Evolutionary conservation across 2,113 vertebrate genomes (phyloP), one percentile per base, ranked within the genome.

Genomic region (Tyto alba): DNA sequence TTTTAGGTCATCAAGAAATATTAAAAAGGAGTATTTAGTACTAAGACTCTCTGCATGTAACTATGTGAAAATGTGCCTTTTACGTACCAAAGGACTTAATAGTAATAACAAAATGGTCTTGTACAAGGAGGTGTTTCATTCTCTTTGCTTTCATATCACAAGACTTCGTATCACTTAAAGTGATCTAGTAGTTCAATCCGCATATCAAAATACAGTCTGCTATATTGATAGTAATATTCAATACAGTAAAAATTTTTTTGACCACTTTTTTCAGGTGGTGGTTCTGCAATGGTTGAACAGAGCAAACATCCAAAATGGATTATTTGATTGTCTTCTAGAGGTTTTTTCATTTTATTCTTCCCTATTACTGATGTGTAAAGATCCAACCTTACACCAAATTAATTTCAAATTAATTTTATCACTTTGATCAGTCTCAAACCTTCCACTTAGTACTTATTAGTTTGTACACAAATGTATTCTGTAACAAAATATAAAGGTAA

Each of bases 141-240:
- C 23, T 77, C 25, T 73, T 81, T 71, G 7, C 7, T 80, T 69
- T 32, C 18, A 5, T 15, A 38, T 16, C 14, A 7, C 53, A 45
- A 73, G 0, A 4, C 10, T 10, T 6, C 16, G 0, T 32, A 75
- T 48, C 11, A 16, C 20, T 20, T 43, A 12, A 83, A 40, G 41
- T 50, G 67, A 69, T 7, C 81, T 27, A 47, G 22, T 47, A 32
- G 30, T 48, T 94, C 57, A 91, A 38, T 29, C 43, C 19, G 43
- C 4, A 9, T 17, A 18, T 14, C 18, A 36, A 57, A 92, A 75
- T 8, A 26, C 1, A 4, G 7, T 20, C 32, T 74, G 3, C 4
- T 47, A 93, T 38, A 36, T 8, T 32, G 22, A n/a, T 18, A 36
- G 41, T 25, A 32, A 29, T 36, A 47, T 3, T 43, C 14, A 83